Base-by-base conservation (phyloP, 2,888 invertebrate genomes). In the Lamproptera curius region DNA sequence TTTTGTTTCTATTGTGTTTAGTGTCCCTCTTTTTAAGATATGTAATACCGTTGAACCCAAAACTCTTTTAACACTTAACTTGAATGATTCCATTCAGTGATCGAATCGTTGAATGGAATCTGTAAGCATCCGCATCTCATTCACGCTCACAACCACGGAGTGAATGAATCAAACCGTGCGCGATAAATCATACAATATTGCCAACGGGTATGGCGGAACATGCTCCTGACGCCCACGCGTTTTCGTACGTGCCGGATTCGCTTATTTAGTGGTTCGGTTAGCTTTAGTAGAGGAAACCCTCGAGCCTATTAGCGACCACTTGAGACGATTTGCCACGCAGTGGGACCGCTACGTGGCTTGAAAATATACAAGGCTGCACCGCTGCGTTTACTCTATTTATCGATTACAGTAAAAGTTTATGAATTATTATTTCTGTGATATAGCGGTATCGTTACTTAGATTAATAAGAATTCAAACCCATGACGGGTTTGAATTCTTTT, bases 161-260 rank as follows among this genome's bases (percentile, higher is more conserved):
- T 49, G 48, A 43, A 49, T 49, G 48, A 49, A 43, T 43, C 38
- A 39, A 49, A 40, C 16, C 3, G 16, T 16, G 16, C 9, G 43
- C 38, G 14, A 49, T 49, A 49, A 43, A 43, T 49, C 48, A 49
- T 28, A 40, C 26, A 40, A 43, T 49, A 49, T 43, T 43, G 48
- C 43, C 35, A 49, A 42, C 34, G 35, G 48, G 39, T 42, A 33
- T 38, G 39, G 13, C 42, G 38, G 42, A 49, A 42, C 41, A 40
- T 40, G 49, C 33, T 15, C 44, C 49, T n/a, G 28, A 28, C 5
- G 35, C 43, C 50, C 37, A 40, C 44, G 50, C 44, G 13, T 1
- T 36, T 34, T 9, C 23, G 17, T 35, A 41, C 40, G 43, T 16
- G 23, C 36, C 6, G 41, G 17, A 36, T 15, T 45, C 23, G 10